Percentiles rank a stretch among this genome's conserved stretches.
phyloP scores from a whole-genome alignment of 2,888 invertebrate species.

The Xestia sexstrigata region DNA sequence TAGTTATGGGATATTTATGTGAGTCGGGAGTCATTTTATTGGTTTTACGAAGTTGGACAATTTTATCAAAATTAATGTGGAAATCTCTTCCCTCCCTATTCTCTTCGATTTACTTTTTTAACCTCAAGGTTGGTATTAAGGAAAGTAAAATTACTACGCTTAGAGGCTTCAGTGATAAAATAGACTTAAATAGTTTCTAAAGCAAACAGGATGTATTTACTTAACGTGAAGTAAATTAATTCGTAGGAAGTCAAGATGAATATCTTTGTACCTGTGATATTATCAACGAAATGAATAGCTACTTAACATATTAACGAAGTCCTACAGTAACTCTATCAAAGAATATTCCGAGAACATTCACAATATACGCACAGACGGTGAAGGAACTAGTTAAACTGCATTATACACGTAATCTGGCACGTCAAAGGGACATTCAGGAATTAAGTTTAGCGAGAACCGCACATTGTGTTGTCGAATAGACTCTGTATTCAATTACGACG shows the following conservation, averaged over 20 bases:
- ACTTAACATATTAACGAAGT: slow-evolving; percentile 55
- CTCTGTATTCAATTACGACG: slow-evolving; percentile 82
- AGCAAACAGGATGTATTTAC: slow-evolving; percentile 45
- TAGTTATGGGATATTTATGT: slow-evolving; percentile 18
- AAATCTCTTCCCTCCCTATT: not conserved
- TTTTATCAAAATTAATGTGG: not conserved
- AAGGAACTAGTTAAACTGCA: slow-evolving; percentile 69
- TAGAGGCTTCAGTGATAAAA: not conserved
- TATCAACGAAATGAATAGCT: slow-evolving; percentile 47
- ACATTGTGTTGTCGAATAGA: slow-evolving; percentile 74
- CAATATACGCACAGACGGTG: slow-evolving; percentile 67
- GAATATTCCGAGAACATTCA: slow-evolving; percentile 70
- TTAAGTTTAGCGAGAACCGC: slow-evolving; percentile 82
- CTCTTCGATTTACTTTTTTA: not conserved
- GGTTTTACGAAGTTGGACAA: slow-evolving; percentile 2
- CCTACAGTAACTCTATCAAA: slow-evolving; percentile 58
- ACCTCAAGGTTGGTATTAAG: not conserved
- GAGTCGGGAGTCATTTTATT: slow-evolving; percentile 12
- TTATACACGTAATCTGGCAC: slow-evolving; percentile 80
- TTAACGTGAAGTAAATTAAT: slow-evolving; percentile 30
- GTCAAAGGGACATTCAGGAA: slow-evolving; percentile 78
- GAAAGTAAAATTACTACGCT: not conserved
- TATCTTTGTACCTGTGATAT: slow-evolving; percentile 29
- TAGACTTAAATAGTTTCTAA: not conserved
- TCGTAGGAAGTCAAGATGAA: slow-evolving; percentile 48